Percentiles rank a stretch among this genome's conserved stretches.
These are phyloP conservation scores for Helicoverpa armigera DNA, from an alignment of 1,140 invertebrate species.

Conservation along the genomic window DNA sequence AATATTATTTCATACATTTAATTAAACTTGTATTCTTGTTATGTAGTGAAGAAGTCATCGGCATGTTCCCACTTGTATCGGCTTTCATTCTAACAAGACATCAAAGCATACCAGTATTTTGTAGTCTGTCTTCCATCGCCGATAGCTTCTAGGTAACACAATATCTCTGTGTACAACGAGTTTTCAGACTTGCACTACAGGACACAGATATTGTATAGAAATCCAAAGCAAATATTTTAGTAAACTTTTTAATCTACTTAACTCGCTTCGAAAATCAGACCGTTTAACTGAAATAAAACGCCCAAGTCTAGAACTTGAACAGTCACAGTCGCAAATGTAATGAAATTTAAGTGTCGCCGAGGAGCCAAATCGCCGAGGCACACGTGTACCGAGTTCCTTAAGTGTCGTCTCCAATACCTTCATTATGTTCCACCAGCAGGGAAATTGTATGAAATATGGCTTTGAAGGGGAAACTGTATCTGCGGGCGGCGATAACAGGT, in stretches of 20 bases:
- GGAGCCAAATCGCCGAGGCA: slow-evolving; percentile 22
- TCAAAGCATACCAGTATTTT: too few species aligned
- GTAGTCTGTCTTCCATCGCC: too few species aligned
- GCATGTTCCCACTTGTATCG: too few species aligned
- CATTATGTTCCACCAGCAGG: slow-evolving; percentile 50
- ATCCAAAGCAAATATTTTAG: too few species aligned
- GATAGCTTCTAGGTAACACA: too few species aligned
- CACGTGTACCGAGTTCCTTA: slow-evolving; percentile 45
- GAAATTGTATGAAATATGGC: slow-evolving; percentile 59
- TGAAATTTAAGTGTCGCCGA: slow-evolving; percentile 28
- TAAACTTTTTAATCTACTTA: background rate
- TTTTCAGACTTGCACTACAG: too few species aligned
- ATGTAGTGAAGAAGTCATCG: too few species aligned
- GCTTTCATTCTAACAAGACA: too few species aligned
- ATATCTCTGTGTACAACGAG: too few species aligned
- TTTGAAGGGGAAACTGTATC: slow-evolving; percentile 52
- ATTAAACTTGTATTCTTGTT: too few species aligned
- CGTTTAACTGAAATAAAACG: background rate
- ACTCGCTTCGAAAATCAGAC: background rate
- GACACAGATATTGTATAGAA: too few species aligned
- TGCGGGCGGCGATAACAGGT: slow-evolving; percentile 35
- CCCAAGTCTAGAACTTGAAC: background rate
- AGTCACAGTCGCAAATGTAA: slow-evolving; percentile 1
- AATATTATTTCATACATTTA: too few species aligned
- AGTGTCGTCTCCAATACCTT: slow-evolving; percentile 52